Percentiles rank a stretch among this genome's conserved stretches.
Evolutionary conservation across 2,888 invertebrate genomes (phyloP).

Genomic region (Pemphredon lugubris): DNA sequence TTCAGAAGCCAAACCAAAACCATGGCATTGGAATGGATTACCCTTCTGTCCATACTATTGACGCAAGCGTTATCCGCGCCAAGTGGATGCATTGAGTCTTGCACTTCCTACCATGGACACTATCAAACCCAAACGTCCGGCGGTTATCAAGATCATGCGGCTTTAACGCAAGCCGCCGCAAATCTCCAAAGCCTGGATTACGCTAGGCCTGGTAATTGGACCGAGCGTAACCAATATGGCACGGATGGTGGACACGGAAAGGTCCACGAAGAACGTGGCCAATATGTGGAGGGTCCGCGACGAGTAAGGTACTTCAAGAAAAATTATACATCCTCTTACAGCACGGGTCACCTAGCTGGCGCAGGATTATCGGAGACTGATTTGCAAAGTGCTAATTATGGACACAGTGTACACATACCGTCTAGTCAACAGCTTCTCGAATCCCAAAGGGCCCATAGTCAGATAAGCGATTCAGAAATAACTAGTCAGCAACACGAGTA

Average conservation of each 20-base stretch:
- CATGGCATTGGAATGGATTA: slow-evolving; percentile 51
- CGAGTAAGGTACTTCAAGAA: slow-evolving; percentile 68
- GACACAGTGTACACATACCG: slow-evolving; percentile 12
- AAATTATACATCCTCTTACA: slow-evolving; percentile 72
- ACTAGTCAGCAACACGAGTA: slow-evolving; percentile 37
- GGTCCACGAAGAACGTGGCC: slow-evolving; percentile 70
- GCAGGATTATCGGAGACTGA: slow-evolving; percentile 9
- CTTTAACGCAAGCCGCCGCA: slow-evolving; percentile 27
- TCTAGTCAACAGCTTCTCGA: slow-evolving; percentile 16
- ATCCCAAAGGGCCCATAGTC: slow-evolving; percentile 35
- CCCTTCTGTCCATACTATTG: slow-evolving; percentile 61
- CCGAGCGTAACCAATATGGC: slow-evolving; percentile 70
- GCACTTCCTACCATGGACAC: slow-evolving; percentile 37
- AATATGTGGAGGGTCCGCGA: slow-evolving; percentile 55
- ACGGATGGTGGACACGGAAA: slow-evolving; percentile 69
- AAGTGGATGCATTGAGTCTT: slow-evolving; percentile 63
- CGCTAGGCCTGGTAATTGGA: slow-evolving; percentile 72
- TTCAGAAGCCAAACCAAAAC: slow-evolving; percentile 44
- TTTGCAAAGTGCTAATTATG: slow-evolving; percentile 23
- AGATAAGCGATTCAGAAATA: slow-evolving; percentile 24
- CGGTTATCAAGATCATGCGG: slow-evolving; percentile 24
- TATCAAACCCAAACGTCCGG: slow-evolving; percentile 31
- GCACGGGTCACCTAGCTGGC: slow-evolving; percentile 33
- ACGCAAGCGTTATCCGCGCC: slow-evolving; percentile 63
- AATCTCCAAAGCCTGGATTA: slow-evolving; percentile 52